Conservation (phyloP, 2,797 vertebrate species). For the Ficedula albicollis region DNA sequence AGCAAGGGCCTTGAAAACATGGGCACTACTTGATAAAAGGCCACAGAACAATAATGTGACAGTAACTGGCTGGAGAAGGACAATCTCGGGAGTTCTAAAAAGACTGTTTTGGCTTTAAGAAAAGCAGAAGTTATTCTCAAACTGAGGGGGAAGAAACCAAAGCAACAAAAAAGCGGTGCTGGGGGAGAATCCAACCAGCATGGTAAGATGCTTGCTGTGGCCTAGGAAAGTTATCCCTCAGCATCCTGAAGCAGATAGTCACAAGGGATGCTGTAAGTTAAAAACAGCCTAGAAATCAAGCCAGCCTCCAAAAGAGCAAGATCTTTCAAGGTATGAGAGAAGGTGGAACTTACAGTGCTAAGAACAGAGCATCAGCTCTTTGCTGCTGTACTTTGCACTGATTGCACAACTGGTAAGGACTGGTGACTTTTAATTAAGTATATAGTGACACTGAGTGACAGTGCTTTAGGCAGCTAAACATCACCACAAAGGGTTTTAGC, state of each 20-base stretch:
- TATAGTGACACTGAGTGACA: rapidly evolving
- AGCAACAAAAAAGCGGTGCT: background rate
- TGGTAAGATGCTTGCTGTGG: background rate
- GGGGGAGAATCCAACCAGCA: background rate
- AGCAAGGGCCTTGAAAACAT: background rate
- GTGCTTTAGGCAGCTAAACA: background rate
- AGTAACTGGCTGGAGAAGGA: background rate
- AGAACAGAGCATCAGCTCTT: background rate
- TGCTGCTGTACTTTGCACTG: background rate
- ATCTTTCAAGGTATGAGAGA: background rate
- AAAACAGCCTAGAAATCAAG: background rate
- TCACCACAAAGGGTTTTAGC: background rate
- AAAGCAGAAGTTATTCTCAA: background rate
- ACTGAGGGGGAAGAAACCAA: background rate
- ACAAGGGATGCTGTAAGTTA: background rate
- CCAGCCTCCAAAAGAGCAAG: background rate
- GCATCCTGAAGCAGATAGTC: background rate
- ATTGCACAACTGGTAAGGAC: background rate
- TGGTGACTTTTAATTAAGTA: background rate
- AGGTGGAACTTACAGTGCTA: background rate
- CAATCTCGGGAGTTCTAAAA: background rate
- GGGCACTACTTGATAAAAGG: background rate
- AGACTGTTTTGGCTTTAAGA: background rate
- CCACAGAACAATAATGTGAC: background rate
- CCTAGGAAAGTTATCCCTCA: background rate